Base-by-base conservation (phyloP, 2,888 invertebrate genomes). In the Sclerodermus sp. region DNA sequence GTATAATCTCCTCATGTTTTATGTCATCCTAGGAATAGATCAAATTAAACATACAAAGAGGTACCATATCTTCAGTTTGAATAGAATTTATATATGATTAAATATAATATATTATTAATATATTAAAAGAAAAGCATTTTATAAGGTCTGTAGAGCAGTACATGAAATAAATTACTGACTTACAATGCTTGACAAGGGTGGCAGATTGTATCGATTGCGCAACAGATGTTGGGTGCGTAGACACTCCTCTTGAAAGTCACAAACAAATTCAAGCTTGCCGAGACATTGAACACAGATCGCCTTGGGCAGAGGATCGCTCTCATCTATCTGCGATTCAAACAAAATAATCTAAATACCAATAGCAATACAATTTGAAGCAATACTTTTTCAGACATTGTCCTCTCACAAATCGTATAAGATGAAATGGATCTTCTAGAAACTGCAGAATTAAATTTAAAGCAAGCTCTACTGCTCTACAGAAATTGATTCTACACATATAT, bases 171-270 rank as follows among this genome's bases (percentile, higher is more conserved):
- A 60, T 53, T 58, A 51, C 48, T 53, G 60, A 76, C 77, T 77
- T 76, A 77, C 77, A 67, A 68, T 59, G 58, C 76, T 67, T 66
- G 70, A 62, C 58, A 74, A 65, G 59, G 75, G 62, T 66, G 76
- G 76, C 53, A 75, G 68, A 71, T 70, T 74, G 66, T 73, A 77
- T 51, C 70, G 75, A 66, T 77, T 68, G 63, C 70, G 76, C 62
- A 77, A 73, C 65, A 70, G 64, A 62, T 74, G 70, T 68, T 77
- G 77, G 60, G 76, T 77, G 61, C 76, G 77, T 51, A 76, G 74
- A 73, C 77, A 78, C 68, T 77, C 76, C 66, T 78, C 77, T 75
- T 78, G 77, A 59, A 78, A 78, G 67, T 78, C 77, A 54, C 77
- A 78, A 67, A 78, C 76, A 65, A 77, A 78, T 71, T 77, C 77